Base-by-base conservation (phyloP, 2,797 vertebrate genomes). In the Peromyscus nudipes region DNA sequence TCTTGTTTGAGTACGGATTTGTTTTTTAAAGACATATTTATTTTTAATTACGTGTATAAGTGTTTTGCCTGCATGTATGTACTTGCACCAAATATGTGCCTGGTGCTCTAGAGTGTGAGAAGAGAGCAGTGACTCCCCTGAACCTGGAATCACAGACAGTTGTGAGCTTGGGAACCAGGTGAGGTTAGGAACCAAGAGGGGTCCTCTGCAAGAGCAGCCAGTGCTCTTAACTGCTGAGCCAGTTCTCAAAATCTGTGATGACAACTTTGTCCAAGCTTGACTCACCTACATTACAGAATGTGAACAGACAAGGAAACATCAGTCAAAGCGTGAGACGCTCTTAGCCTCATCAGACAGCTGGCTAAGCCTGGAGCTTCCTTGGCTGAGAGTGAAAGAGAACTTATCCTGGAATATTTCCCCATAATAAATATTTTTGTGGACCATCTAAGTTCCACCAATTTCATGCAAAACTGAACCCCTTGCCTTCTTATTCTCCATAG, bases 401-500 rank as follows among this genome's bases (percentile, higher is more conserved):
- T 43, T 52, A 43, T 40, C 86, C 64, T 91, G 86, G 75, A 81
- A 71, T 60, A 90, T 60, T 85, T 95, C 71, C 55, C 23, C 80
- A 67, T 64, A 62, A 89, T 52, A 34, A 37, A 19, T 40, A 82
- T 4, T 43, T 84, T 1, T 67, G 13, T 89, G 71, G 11, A 19
- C 13, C 1, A 87, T 73, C 81, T 86, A 77, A 64, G 43, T 57
- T 91, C 60, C 84, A 49, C 37, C 69, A 5, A 46, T 40, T 94
- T 91, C 31, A 55, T 76, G 96, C 49, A 90, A 93, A 96, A 82
- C 31, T 49, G 81, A 92, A 81, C 1, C 57, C 46, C 6, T 10
- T 75, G 64, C 1, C 60, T 16, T 80, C 37, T 55, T 34, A 86
- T 31, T 60, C 37, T 29, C n/a, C 29, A 75, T 1, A 55, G n/a